Percentiles rank a stretch among this genome's conserved stretches.
phyloP scores from a whole-genome alignment of 2,797 vertebrate genomes.

The Alectoris magna region DNA sequence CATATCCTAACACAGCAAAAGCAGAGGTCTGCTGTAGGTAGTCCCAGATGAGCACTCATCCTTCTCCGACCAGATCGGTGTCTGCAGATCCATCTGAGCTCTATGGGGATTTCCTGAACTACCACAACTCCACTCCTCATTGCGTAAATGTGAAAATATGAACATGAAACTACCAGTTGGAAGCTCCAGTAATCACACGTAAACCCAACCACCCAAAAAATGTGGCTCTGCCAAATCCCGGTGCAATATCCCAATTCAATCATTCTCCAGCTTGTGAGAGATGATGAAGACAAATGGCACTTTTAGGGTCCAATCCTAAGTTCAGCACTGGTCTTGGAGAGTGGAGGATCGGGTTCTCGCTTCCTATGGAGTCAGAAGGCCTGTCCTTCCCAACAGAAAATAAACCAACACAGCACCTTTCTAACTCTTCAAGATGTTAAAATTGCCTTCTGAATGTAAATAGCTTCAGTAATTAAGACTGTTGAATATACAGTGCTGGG shows the following conservation, averaged over 20 bases:
- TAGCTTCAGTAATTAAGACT: conserved; percentile 62
- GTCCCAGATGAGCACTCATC: rapidly evolving
- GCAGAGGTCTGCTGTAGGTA: neutral
- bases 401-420: neutral
- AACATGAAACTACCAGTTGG: neutral
- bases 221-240: neutral
- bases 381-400: neutral
- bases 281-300: neutral
- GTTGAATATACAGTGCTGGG: conserved; percentile 23
- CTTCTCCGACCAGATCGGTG: neutral
- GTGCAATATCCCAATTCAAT: neutral
- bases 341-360: neutral
- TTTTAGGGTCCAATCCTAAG: neutral
- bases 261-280: neutral
- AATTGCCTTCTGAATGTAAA: conserved; percentile 46
- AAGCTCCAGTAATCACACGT: neutral
- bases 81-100: neutral
- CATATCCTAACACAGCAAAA: neutral
- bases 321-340: neutral
- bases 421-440: conserved; percentile 1
- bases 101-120: neutral
- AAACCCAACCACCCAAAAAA: neutral
- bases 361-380: neutral
- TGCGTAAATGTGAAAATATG: neutral
- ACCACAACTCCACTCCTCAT: neutral